Evolutionary conservation across 2,888 invertebrate species (phyloP), one percentile per base, ranked within the genome.

Genomic region (Chrysolina haemoptera): DNA sequence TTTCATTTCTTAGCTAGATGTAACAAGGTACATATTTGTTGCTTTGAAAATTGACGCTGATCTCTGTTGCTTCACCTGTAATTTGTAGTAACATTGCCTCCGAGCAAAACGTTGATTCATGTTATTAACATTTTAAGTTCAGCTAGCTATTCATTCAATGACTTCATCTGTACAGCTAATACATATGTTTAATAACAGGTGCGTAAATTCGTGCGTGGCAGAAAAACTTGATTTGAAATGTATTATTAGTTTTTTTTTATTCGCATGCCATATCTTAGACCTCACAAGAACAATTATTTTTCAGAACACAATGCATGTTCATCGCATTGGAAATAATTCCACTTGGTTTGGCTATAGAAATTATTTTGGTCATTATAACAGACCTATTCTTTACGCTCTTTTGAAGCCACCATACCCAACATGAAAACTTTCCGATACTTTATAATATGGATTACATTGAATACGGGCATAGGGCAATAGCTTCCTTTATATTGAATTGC

Each of bases 91-190:
- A 12, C 22, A 35, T 59, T 27, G 59, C 59, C 59, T 59, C 10
- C 59, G 16, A 59, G 59, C 27, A 35, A 35, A 59, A n/a, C 35
- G 59, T 59, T 59, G 27, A 59, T 59, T 35, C 27, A 59, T 59
- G 59, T 59, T 59, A 59, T 59, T 35, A 59, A 59, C 27, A 27
- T 59, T 59, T 35, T 59, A 59, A 59, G 59, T 59, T 16, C 8
- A 27, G 16, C 14, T 22, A 35, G 14, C 53, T 59, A n/a, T 27
- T 27, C 35, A 35, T 20, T 59, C 27, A 59, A 59, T 59, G 59
- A 59, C 59, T 59, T 50, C 41, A 48, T 66, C 53, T 53, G 53
- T 53, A 20, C 18, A 53, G 18, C 53, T 53, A 53, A 53, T 53
- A 20, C 20, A 53, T 53, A 20, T 20, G 18, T 53, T 53, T 53